Conservation (phyloP, 2,113 vertebrate species). For the Pteronura brasiliensis region DNA sequence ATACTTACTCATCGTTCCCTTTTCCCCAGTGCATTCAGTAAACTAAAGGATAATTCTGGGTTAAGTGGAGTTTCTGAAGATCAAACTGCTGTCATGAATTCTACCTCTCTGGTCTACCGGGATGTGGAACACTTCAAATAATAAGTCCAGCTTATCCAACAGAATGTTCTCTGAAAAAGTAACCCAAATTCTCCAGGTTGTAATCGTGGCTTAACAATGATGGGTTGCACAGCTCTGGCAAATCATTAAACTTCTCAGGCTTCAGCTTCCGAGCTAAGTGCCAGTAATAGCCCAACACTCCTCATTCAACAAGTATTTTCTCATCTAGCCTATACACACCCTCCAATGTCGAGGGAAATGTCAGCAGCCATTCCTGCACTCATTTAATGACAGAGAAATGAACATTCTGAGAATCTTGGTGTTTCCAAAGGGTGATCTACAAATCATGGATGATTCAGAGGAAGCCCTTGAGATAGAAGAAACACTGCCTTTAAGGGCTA, state of each 20-base stretch:
- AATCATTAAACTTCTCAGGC: background rate
- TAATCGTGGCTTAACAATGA: background rate
- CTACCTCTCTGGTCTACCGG: background rate
- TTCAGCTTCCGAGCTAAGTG: background rate
- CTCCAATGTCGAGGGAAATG: background rate
- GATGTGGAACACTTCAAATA: background rate
- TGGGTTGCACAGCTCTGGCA: background rate
- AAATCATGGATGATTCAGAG: background rate
- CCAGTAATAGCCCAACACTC: background rate
- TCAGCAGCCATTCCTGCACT: background rate
- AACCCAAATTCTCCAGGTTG: background rate
- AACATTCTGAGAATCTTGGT: background rate
- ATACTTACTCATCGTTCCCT: background rate
- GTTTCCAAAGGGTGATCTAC: background rate
- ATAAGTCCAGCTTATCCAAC: background rate
- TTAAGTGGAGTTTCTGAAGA: conserved; percentile 2
- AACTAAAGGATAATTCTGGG: background rate
- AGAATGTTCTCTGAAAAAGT: background rate
- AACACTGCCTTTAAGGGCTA: background rate
- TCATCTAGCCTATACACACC: background rate
- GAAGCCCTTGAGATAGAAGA: background rate
- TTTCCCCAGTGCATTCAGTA: background rate
- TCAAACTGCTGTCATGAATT: background rate
- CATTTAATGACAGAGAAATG: conserved; percentile 4
- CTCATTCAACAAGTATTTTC: background rate